A percentile compares a stretch with the other conserved stretches of the same genome.
Evolutionary conservation across 1,140 invertebrate species (phyloP).

Genomic region (Drosophila kanapiae): DNA sequence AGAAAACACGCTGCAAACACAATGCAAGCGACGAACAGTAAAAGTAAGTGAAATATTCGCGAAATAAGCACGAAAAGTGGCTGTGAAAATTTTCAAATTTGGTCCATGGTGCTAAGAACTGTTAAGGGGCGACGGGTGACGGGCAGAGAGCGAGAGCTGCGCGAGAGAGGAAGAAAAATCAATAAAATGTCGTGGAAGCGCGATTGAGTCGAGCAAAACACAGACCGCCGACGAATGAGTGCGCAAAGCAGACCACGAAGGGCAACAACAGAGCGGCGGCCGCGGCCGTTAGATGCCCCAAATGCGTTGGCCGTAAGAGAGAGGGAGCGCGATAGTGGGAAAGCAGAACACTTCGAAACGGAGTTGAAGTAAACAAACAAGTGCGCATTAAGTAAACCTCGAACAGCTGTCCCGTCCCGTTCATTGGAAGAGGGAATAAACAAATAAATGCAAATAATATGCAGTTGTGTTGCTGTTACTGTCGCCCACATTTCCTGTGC

Average conservation of each 20-base stretch:
- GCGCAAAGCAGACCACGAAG: constrained; percentile 22
- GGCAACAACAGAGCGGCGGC: constrained; percentile 17
- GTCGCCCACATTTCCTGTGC: constrained; percentile 13
- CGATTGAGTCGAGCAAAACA: constrained; percentile 77
- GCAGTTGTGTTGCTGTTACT: constrained; percentile 17
- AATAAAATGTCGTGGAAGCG: constrained; percentile 75
- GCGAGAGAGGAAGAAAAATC: constrained; percentile 62
- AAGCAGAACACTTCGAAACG: constrained; percentile 2
- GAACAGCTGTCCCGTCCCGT: constrained; percentile 64
- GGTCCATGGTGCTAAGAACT: constrained; percentile 35
- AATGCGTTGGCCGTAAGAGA: constrained; percentile 58
- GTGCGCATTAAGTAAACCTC: constrained; percentile 45
- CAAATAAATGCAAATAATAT: constrained; percentile 27
- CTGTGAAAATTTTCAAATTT: constrained; percentile 64
- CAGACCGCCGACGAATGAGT: constrained; percentile 54
- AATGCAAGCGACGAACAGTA: constrained; percentile 25
- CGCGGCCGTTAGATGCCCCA: constrained; percentile 65
- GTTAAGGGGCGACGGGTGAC: constrained; percentile 14
- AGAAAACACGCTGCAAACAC: constrained; percentile 12
- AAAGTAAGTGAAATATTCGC: constrained; percentile 20
- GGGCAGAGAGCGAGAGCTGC: constrained; percentile 28
- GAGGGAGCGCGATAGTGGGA: not conserved
- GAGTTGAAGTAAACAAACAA: constrained; percentile 40
- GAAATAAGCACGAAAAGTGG: constrained; percentile 24
- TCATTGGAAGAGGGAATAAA: constrained; percentile 24